Evolutionary conservation across 2,797 vertebrate species (phyloP), one percentile per base, ranked within the genome.

Genomic region (Natrix natrix): DNA sequence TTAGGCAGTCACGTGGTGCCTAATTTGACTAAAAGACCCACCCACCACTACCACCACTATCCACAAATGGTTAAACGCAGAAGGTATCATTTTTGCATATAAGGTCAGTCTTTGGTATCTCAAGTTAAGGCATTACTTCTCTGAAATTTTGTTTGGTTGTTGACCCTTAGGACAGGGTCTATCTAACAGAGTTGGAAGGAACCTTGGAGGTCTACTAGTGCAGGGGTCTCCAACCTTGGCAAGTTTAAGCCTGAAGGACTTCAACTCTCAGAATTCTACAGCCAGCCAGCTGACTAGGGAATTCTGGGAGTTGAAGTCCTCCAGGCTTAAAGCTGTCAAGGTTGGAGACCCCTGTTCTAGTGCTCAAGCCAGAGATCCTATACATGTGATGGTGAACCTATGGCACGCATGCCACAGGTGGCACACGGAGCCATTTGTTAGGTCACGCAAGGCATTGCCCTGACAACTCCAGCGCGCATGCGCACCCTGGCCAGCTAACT

Each of bases 391-490:
- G 37, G 17, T 1, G 12, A 48, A 4, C 11, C 13, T 52, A 52
- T 43, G 4, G 43, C 43, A 43, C 43, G 43, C 43, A 4, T 52
- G 48, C 48, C 48, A 52, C 55, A 16, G 13, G 14, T 56, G 55
- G 55, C 55, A 56, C 0, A 0, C 4, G 14, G 55, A 56, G 4
- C 14, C 14, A 4, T 16, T 14, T 56, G 13, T 56, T 14, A 1
- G 0, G 55, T 13, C 55, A 56, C 4, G 14, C 4, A 13, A 56
- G 4, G 3, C 0, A 4, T 56, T 4, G 14, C 13, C 14, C 55
- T 14, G 13, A 16, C 13, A 56, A 11, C 11, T 56, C 55, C 55
- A 56, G 2, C 55, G 2, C 3, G 3, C 55, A 56, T 56, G 55
- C 4, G 43, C 43, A 43, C 12, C 0, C 55, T 4, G 3, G 55